Evolutionary conservation across 1,140 invertebrate species (phyloP), one percentile per base, ranked within the genome.

Genomic region (Chironomus tepperi): DNA sequence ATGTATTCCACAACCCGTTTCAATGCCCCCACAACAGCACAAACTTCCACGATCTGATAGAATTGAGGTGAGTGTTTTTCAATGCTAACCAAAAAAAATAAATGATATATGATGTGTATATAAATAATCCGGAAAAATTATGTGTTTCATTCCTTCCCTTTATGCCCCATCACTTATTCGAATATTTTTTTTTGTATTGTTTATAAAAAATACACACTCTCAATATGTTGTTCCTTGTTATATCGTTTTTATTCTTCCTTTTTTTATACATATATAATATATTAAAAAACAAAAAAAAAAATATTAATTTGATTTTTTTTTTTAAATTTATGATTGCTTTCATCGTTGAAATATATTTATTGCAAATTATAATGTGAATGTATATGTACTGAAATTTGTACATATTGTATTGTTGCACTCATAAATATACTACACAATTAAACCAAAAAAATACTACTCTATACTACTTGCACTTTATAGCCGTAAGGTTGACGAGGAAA

Each of bases 31-130:
- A 84, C 92, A 93, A 86, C 94, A 96, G 87, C 24, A 34, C 24
- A 97, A 97, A 87, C 88, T 96, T 87, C 92, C 93, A 76, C 89
- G 95, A 83, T 94, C 94, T 81, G 95, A 97, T 86, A 89, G 96
- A 86, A 90, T 97, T 85, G 95, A 97, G 94, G 96, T 97, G 90
- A 87, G 89, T 80, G n/a, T n/a, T n/a, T 47, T 19, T 57, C 43
- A 47, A 15, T 47, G 8, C 43, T 10, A 34, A n/a, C n/a, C 24
- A 34, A 34, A 34, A 34, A 34, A 34, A 1, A 34, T 34, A 34
- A 34, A 24, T 18, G 8, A 10, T 19, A 72, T 73, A 7, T 15
- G 6, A 73, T 73, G 24, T 73, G 15, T 16, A 70, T 70, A 34
- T 34, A 34, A 73, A 73, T 15, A 74, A 15, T 64, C 57, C 12